Conservation (phyloP, 2,797 vertebrate species). For the Fistularia commersonii region DNA sequence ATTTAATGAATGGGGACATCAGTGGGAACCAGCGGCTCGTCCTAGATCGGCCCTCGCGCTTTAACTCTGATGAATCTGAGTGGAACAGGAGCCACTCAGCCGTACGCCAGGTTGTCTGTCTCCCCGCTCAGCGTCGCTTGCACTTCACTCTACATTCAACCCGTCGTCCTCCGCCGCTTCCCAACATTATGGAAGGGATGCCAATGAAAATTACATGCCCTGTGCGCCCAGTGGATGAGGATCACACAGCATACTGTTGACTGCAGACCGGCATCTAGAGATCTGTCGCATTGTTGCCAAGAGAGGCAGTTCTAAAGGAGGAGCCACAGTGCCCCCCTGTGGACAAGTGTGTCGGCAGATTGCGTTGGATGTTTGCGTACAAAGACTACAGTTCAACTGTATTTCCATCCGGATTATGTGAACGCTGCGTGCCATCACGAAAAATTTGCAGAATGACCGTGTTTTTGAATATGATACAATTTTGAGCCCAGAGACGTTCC, state of each 20-base stretch:
- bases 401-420: no score
- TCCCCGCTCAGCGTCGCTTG: no score
- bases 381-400: no score
- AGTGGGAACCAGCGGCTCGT: conserved; percentile 2
- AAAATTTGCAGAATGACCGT: no score
- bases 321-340: conserved; percentile 53
- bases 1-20: conserved; percentile 22
- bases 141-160: no score
- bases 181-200: neutral
- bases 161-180: no score
- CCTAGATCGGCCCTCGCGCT: conserved; percentile 1
- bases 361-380: no score
- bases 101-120: conserved; percentile 10
- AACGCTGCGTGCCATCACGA: no score
- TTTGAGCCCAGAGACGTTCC: no score
- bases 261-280: conserved; percentile 14
- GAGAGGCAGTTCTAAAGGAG: conserved; percentile 1
- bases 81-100: conserved; percentile 5
- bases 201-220: conserved; percentile 25
- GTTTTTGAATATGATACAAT: no score
- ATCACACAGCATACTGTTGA: conserved; percentile 26
- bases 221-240: conserved; percentile 12
- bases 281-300: conserved; percentile 5
- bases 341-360: neutral
- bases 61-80: conserved; percentile 23